Evolutionary conservation across 2,797 vertebrate species (phyloP), one percentile per base, ranked within the genome.

Genomic region (Okamejei kenojei): DNA sequence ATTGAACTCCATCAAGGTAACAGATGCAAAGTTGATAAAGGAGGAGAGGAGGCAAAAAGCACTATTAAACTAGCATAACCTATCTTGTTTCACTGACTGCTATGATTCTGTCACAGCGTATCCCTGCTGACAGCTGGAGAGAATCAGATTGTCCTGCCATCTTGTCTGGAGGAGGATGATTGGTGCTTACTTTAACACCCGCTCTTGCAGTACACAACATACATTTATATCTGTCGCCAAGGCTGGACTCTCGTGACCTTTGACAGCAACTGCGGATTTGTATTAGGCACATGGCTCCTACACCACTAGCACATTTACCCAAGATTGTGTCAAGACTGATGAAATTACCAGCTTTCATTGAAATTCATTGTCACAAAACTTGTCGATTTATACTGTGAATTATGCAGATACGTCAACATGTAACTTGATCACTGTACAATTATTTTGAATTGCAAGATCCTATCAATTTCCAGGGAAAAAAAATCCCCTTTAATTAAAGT

Each of bases 211-310:
- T 32, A 68, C 63, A 65, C n/a, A 35, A 88, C 61, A 35, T 13
- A 32, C 84, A 88, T 88, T 84, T 88, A 68, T 88, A 88, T 65
- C 63, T 8, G 17, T 65, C 61, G 65, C 9, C 84, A 88, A 88
- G 84, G 84, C 10, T 88, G 84, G n/a, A 88, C 84, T 68, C 7
- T 88, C 32, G 63, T 88, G 65, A 35, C 84, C 32, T 88, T 88
- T 88, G 63, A 88, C 84, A 88, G 84, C 84, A 88, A 88, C 84
- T 68, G 61, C 61, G 35, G 84, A 88, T 88, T 88, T 32, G n/a
- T 68, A 21, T 21, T 21, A 84, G 84, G 61, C 84, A 88, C 61
- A 88, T 68, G 63, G 68, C 84, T 88, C 84, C 84, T 19, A 88
- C 63, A 88, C n/a, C 61, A 68, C n/a, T 63, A 65, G 63, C 61